Conservation (phyloP, 1,140 invertebrate species). For the Cydia fagiglandana region DNA sequence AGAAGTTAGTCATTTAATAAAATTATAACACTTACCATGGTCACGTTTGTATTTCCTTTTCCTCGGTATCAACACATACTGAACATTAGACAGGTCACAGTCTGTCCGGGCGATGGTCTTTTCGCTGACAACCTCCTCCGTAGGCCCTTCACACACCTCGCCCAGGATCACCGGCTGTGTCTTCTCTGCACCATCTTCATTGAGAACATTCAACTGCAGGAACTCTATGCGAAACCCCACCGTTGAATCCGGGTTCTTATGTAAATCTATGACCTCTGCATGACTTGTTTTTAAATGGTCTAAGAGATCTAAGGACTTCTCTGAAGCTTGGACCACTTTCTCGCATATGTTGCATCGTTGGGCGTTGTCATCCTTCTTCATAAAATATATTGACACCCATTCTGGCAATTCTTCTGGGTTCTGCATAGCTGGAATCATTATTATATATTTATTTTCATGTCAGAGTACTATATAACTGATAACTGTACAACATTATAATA, state of each 20-base stretch:
- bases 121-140: conserved; percentile 38
- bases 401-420: conserved; percentile 45
- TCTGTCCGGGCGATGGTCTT: conserved; percentile 40
- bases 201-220: conserved; percentile 61
- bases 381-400: conserved; percentile 64
- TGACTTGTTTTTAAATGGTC: conserved; percentile 56
- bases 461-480: too few relatives aligned
- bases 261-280: conserved; percentile 61
- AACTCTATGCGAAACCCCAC: conserved; percentile 70
- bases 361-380: conserved; percentile 45
- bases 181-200: conserved; percentile 53
- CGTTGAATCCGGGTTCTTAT: conserved; percentile 53
- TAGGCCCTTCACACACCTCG: conserved; percentile 51
- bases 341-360: conserved; percentile 68
- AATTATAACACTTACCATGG: conserved; percentile 36
- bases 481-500: conserved; percentile 37
- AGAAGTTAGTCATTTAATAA: neutral
- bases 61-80: conserved; percentile 51
- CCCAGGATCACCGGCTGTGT: conserved; percentile 54
- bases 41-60: conserved; percentile 42
- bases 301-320: conserved; percentile 50
- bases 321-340: conserved; percentile 39
- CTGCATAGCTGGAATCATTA: neutral
- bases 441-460: conserved; percentile 25
- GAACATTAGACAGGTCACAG: conserved; percentile 37